phyloP scores from a whole-genome alignment of 2,797 vertebrate genomes.

The Prionace glauca region DNA sequence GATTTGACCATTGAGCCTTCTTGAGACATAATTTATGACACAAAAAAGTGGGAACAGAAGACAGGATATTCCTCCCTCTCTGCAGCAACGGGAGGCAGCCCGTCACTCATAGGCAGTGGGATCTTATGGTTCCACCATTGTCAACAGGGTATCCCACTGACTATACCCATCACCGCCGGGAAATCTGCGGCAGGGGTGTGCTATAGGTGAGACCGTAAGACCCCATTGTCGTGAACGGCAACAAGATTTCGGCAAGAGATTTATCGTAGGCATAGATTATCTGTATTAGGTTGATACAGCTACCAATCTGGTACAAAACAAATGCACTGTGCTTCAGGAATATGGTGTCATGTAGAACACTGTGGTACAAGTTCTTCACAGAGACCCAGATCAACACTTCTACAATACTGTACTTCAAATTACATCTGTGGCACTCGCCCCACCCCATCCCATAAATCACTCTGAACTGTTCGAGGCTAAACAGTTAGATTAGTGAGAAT shows the following conservation, averaged over 20 bases:
- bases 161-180: too few relatives aligned
- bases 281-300: not conserved
- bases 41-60: not conserved
- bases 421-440: not conserved
- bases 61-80: too few relatives aligned
- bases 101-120: too few relatives aligned
- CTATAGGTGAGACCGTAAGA: too few relatives aligned
- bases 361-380: not conserved
- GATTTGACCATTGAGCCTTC: not conserved
- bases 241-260: not conserved
- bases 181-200: too few relatives aligned
- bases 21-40: not conserved
- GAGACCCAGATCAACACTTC: not conserved
- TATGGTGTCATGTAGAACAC: not conserved
- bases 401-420: conserved; percentile 10
- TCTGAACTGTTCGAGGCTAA: not conserved
- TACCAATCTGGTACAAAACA: not conserved
- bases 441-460: not conserved
- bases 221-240: too few relatives aligned
- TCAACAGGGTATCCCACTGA: too few relatives aligned
- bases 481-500: conserved; percentile 35
- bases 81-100: too few relatives aligned
- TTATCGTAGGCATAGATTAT: not conserved
- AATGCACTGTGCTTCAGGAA: not conserved
- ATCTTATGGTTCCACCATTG: too few relatives aligned